A percentile compares a stretch with the other conserved stretches of the same genome.
Evolutionary conservation across 2,888 invertebrate species (phyloP).

Genomic region (Vesta saturnalis): DNA sequence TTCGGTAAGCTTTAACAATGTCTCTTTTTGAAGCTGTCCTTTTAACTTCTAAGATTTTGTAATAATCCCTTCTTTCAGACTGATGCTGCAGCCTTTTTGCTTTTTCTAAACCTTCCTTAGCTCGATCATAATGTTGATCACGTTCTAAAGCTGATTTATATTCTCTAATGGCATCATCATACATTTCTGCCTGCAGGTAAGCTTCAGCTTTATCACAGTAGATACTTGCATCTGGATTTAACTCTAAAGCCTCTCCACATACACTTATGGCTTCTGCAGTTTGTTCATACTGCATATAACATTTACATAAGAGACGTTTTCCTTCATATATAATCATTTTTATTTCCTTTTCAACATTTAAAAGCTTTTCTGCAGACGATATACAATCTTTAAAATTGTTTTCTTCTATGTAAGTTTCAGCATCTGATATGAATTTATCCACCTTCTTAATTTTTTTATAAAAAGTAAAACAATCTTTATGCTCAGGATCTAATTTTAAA

Average conservation of each 20-base stretch:
- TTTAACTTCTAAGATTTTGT: slow-evolving; percentile 94
- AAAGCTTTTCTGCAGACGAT: slow-evolving; percentile 71
- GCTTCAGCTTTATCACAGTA: slow-evolving; percentile 95
- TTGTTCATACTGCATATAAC: slow-evolving; percentile 77
- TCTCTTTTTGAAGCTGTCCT: slow-evolving; percentile 92
- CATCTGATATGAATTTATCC: slow-evolving; percentile 79
- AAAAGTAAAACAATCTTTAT: slow-evolving; percentile 93
- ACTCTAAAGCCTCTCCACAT: slow-evolving; percentile 83
- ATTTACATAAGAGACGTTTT: slow-evolving; percentile 82
- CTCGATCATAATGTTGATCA: slow-evolving; percentile 80
- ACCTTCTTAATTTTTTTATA: slow-evolving; percentile 97
- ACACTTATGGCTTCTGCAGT: slow-evolving; percentile 75
- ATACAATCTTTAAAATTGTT: slow-evolving; percentile 77
- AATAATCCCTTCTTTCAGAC: slow-evolving; percentile 94
- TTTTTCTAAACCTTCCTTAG: slow-evolving; percentile 87
- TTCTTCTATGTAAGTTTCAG: slow-evolving; percentile 69
- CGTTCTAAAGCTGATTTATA: slow-evolving; percentile 87
- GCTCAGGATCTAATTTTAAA: slow-evolving; percentile 96
- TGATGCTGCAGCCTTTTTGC: slow-evolving; percentile 94
- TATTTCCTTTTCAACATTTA: slow-evolving; percentile 76
- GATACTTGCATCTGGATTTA: slow-evolving; percentile 78
- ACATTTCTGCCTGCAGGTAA: slow-evolving; percentile 88
- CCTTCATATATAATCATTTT: slow-evolving; percentile 79
- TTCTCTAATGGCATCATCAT: slow-evolving; percentile 90
- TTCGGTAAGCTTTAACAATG: slow-evolving; percentile 95